These are phyloP conservation scores for Leptodirus hochenwartii DNA, from an alignment of 2,888 invertebrate species.

Conservation along the genomic window DNA sequence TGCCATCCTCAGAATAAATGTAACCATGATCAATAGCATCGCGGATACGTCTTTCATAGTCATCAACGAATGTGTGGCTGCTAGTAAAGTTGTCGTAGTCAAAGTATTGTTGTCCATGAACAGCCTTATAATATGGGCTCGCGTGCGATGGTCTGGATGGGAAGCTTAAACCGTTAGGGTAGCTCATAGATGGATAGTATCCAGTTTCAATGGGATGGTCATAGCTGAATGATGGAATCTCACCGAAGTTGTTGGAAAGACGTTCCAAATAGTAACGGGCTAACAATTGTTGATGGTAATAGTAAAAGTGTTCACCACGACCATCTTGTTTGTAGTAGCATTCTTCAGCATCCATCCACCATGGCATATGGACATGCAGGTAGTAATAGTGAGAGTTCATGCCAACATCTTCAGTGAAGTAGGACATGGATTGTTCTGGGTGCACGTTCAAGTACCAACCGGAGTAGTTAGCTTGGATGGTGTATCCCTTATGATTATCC, in stretches of 20 bases:
- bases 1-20: constrained; percentile 11
- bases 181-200: constrained; percentile 41
- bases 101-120: constrained; percentile 17
- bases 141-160: constrained; percentile 34
- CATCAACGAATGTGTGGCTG: constrained; percentile 28
- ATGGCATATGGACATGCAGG: constrained; percentile 39
- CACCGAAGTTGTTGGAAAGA: constrained; percentile 47
- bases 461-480: constrained; percentile 44
- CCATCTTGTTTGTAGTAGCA: constrained; percentile 34
- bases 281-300: constrained; percentile 45
- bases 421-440: constrained; percentile 37
- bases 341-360: constrained; percentile 39
- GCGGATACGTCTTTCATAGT: constrained; percentile 33
- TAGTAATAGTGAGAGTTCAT: constrained; percentile 48
- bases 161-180: constrained; percentile 41
- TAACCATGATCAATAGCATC: constrained; percentile 36
- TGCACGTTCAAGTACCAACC: constrained; percentile 34
- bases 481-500: constrained; percentile 26
- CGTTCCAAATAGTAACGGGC: constrained; percentile 61
- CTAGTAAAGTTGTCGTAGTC: constrained; percentile 24
- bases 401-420: constrained; percentile 56
- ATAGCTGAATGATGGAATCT: constrained; percentile 38
- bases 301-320: constrained; percentile 47
- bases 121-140: constrained; percentile 18
- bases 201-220: constrained; percentile 35